A percentile compares a stretch with the other conserved stretches of the same genome.
Conservation (phyloP, 35 echinoderm and acorn worm species). For the Eucidaris tribuloides region DNA sequence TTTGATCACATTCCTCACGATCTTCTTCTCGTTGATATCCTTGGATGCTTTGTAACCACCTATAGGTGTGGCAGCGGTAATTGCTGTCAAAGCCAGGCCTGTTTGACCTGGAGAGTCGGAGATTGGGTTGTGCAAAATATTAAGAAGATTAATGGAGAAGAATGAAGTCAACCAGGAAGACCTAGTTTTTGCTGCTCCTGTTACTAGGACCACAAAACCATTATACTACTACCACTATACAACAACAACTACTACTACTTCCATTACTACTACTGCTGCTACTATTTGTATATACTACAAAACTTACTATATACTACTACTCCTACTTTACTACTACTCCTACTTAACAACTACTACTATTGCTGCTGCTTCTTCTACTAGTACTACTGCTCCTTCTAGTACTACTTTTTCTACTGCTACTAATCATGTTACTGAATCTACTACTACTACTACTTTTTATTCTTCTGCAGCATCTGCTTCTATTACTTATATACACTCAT, state of each 20-base stretch:
- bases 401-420: too few species aligned
- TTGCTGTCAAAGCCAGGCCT: constrained; percentile 53
- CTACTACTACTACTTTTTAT: too few species aligned
- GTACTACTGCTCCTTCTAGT: too few species aligned
- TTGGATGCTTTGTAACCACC: constrained; percentile 59
- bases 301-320: too few species aligned
- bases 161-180: background rate
- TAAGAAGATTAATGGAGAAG: background rate
- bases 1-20: constrained; percentile 39
- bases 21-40: constrained; percentile 75
- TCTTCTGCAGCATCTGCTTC: too few species aligned
- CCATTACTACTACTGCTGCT: background rate
- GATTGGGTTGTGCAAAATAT: background rate
- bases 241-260: background rate
- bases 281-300: too few species aligned
- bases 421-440: too few species aligned
- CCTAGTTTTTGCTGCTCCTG: background rate
- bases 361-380: too few species aligned
- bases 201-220: background rate
- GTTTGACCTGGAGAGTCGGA: constrained; percentile 32
- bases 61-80: constrained; percentile 17
- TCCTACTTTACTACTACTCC: too few species aligned
- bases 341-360: too few species aligned
- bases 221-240: background rate
- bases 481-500: too few species aligned